phyloP scores from a whole-genome alignment of 2,113 vertebrate genomes.

The Myiagra hebetior region DNA sequence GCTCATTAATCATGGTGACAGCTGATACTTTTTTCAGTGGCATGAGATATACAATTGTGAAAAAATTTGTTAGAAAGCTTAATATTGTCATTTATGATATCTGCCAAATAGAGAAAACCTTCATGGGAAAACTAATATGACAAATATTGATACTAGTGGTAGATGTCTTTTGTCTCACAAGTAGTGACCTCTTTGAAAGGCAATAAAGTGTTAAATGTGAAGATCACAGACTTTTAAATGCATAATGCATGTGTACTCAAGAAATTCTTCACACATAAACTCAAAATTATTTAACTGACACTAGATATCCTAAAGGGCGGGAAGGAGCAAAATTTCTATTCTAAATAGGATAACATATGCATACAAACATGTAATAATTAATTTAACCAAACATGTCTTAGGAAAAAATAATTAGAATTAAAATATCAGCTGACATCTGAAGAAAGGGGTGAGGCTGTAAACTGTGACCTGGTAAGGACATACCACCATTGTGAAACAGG shows the following conservation, averaged over 20 bases:
- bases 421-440: not conserved
- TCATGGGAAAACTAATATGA: not conserved
- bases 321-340: not conserved
- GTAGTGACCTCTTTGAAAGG: not conserved
- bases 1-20: slow-evolving; percentile 46
- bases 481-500: not conserved
- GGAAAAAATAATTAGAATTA: not conserved
- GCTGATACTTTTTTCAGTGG: slow-evolving; percentile 17
- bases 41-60: slow-evolving; percentile 7
- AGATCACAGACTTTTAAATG: not conserved
- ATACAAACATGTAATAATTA: not conserved
- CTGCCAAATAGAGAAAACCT: not conserved
- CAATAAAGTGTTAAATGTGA: not conserved
- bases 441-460: not conserved
- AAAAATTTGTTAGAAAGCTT: slow-evolving; percentile 44
- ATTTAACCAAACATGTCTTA: not conserved
- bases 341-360: not conserved
- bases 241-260: not conserved
- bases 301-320: not conserved
- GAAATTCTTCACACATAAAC: not conserved
- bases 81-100: slow-evolving; percentile 33
- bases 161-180: not conserved
- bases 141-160: not conserved
- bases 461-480: not conserved
- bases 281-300: not conserved